Evolutionary conservation across 2,797 vertebrate genomes (phyloP).

Genomic region (Argyrosomus regius): DNA sequence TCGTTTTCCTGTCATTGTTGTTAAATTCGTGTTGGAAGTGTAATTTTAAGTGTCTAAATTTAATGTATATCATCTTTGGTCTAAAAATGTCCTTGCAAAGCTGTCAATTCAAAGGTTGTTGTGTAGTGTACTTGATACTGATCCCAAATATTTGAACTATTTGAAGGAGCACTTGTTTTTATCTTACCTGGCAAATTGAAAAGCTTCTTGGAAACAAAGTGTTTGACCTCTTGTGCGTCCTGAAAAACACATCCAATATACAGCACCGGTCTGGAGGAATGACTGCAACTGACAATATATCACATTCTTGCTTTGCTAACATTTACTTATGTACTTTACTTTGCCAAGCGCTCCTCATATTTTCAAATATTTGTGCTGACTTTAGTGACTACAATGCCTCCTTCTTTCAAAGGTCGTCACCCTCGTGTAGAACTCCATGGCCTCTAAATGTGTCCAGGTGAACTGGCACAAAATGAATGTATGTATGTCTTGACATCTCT

Average conservation of each 20-base stretch:
- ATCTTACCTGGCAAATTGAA: not conserved
- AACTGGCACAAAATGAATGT: constrained; percentile 63
- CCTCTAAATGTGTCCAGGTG: constrained; percentile 45
- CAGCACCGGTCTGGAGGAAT: too few relatives aligned
- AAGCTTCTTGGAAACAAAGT: not conserved
- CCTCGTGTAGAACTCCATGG: constrained; percentile 17
- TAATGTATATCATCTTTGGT: constrained; percentile 7
- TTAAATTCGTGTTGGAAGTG: constrained; percentile 29
- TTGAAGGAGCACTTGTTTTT: constrained; percentile 20
- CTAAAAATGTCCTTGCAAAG: constrained; percentile 2
- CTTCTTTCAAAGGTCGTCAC: constrained; percentile 3
- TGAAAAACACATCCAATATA: not conserved
- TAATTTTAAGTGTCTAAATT: constrained; percentile 13
- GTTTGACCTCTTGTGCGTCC: not conserved
- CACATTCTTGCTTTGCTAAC: not conserved
- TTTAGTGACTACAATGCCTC: not conserved
- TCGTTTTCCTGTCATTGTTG: constrained; percentile 27
- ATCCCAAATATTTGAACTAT: constrained; percentile 27
- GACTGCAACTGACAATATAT: not conserved
- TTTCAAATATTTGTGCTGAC: constrained; percentile 26
- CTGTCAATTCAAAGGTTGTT: not conserved
- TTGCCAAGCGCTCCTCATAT: constrained; percentile 3
- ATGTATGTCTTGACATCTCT: constrained; percentile 48
- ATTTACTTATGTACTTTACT: not conserved
- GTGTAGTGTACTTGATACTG: not conserved